Conservation (phyloP, 64 coral and sea anemone genomes). For the Montipora capricornis region DNA sequence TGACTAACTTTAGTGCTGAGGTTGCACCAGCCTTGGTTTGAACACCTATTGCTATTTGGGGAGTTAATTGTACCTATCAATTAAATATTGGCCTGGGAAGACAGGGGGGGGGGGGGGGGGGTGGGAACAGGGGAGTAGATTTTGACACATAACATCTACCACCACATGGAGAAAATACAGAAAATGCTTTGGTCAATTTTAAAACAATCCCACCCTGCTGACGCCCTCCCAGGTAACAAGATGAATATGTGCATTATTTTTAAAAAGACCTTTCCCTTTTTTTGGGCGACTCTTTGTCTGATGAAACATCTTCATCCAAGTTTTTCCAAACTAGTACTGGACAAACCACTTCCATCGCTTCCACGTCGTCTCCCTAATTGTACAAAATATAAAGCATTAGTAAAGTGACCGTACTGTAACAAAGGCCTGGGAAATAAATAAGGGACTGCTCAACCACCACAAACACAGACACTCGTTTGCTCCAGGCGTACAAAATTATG, state of each 20-base stretch:
- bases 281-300: background rate
- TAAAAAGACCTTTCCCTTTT: background rate
- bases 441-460: background rate
- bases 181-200: too few species aligned
- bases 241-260: conserved; percentile 1
- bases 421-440: too few species aligned
- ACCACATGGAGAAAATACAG: background rate
- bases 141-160: conserved; percentile 3
- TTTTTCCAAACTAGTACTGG: conserved; percentile 8
- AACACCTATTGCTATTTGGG: conserved; percentile 3
- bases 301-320: conserved; percentile 2
- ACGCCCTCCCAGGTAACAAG: background rate
- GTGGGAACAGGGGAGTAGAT: background rate
- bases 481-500: too few species aligned
- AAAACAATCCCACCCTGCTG: too few species aligned
- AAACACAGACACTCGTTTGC: background rate
- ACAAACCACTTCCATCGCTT: background rate
- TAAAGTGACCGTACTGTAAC: background rate
- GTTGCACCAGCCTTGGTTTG: background rate
- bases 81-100: background rate
- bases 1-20: conserved; percentile 8
- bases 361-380: conserved; percentile 1
- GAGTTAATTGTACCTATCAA: background rate
- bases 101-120: background rate
- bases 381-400: conserved; percentile 3